Conservation (phyloP, 2,113 vertebrate species). For the Callospermophilus lateralis region DNA sequence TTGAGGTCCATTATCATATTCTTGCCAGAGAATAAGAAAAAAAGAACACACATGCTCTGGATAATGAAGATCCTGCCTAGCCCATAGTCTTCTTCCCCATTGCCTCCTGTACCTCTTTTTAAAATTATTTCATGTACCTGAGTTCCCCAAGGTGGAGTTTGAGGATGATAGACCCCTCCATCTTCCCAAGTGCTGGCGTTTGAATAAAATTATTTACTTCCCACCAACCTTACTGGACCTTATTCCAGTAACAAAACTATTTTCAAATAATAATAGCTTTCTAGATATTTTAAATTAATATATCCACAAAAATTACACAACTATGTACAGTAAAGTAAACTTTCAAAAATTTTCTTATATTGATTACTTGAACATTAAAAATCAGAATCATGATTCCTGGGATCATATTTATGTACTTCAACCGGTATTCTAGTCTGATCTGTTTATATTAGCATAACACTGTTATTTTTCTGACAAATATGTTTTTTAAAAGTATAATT, state of each 20-base stretch:
- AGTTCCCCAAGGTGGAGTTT: not conserved
- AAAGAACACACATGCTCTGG: not conserved
- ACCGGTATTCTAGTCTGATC: not conserved
- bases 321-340: not conserved
- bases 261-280: conserved; percentile 24
- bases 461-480: not conserved
- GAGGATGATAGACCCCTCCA: not conserved
- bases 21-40: not conserved
- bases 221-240: not conserved
- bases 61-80: not conserved
- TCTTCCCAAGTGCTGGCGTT: not conserved
- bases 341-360: not conserved
- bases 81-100: not conserved
- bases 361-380: not conserved
- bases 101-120: not conserved
- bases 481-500: conserved; percentile 8
- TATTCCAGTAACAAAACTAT: not conserved
- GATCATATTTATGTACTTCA: not conserved
- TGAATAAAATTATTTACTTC: not conserved
- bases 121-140: not conserved
- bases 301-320: not conserved
- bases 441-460: not conserved
- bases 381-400: not conserved
- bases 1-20: not conserved
- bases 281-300: not conserved